A percentile compares a stretch with the other conserved stretches of the same genome.
phyloP scores from a whole-genome alignment of 2,113 vertebrate genomes.

The Serinus canaria region DNA sequence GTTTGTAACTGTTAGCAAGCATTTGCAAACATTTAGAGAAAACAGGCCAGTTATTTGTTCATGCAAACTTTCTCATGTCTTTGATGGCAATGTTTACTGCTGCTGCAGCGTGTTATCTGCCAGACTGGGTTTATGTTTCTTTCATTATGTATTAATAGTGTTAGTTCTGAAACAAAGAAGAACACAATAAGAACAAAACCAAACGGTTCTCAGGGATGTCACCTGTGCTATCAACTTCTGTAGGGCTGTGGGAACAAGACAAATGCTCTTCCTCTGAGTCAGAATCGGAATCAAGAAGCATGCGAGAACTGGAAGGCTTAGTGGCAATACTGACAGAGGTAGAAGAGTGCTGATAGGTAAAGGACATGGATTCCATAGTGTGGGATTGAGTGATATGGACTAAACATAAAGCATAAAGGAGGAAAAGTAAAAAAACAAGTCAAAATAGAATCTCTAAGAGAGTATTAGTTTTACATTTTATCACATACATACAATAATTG shows the following conservation, averaged over 20 bases:
- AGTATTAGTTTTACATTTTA: slow-evolving; percentile 49
- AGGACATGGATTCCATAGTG: slow-evolving; percentile 94
- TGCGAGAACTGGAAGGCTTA: slow-evolving; percentile 81
- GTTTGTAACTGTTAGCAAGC: background rate
- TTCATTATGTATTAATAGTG: slow-evolving; percentile 3
- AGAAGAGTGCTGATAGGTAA: slow-evolving; percentile 93
- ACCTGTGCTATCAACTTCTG: slow-evolving; percentile 86
- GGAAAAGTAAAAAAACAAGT: slow-evolving; percentile 64
- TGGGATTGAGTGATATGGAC: slow-evolving; percentile 93
- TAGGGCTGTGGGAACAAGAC: slow-evolving; percentile 76
- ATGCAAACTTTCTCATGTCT: slow-evolving; percentile 24
- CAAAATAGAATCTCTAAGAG: slow-evolving; percentile 24
- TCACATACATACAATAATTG: background rate
- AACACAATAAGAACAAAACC: slow-evolving; percentile 15
- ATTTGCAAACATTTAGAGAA: background rate
- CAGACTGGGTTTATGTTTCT: background rate
- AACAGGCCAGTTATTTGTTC: slow-evolving; percentile 25
- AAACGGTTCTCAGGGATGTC: slow-evolving; percentile 72
- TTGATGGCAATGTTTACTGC: background rate
- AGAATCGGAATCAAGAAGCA: slow-evolving; percentile 82
- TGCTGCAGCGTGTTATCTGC: background rate
- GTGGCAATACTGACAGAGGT: slow-evolving; percentile 91
- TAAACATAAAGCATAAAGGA: slow-evolving; percentile 68
- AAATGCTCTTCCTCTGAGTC: slow-evolving; percentile 82
- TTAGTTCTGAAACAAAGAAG: slow-evolving; percentile 54